Base-by-base conservation (phyloP, 2,888 invertebrate genomes). In the Nezara viridula region DNA sequence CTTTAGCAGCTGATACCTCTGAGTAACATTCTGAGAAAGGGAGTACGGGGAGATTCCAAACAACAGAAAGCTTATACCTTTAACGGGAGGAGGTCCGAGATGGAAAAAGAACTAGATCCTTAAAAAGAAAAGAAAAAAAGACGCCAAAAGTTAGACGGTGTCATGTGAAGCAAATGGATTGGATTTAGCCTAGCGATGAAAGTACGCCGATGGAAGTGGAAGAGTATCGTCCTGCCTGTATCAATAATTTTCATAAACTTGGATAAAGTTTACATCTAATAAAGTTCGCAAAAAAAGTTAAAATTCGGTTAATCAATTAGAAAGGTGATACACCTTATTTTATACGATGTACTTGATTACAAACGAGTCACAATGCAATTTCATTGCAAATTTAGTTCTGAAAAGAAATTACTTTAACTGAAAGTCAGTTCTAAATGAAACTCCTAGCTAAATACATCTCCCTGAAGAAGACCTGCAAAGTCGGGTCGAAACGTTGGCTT, bases 11-110 rank as follows among this genome's bases (percentile, higher is more conserved):
- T 40, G 77, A 37, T 77, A 40, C 40, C 9, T 81, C 19, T 16
- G 32, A 37, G 77, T 40, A 24, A 21, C n/a, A 4, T n/a, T 81
- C 81, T 81, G 37, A 81, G 81, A 44, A 81, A 73, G 32, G 66
- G 16, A 66, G 66, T 32, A 24, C 24, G n/a, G 9, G 21, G 12
- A 81, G 44, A 81, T 81, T 81, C 40, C 81, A 47, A 81, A 81
- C 81, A 81, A n/a, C 44, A n/a, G 44, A 47, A 81, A 81, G 44
- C 81, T 44, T 81, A 81, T 81, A 81, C 44, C n/a, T 47, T 81
- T 32, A 81, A 37, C 24, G 81, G 44, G 81, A 44, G n/a, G 81
- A 81, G 44, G 24, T 77, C 37, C 24, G 0, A 24, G 77, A 24
- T 44, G n/a, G 44, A 47, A 81, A 81, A 81, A 44, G n/a, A 44